Evolutionary conservation across 2,797 vertebrate species (phyloP).

Genomic region (Enteromius afrohamiltoni): DNA sequence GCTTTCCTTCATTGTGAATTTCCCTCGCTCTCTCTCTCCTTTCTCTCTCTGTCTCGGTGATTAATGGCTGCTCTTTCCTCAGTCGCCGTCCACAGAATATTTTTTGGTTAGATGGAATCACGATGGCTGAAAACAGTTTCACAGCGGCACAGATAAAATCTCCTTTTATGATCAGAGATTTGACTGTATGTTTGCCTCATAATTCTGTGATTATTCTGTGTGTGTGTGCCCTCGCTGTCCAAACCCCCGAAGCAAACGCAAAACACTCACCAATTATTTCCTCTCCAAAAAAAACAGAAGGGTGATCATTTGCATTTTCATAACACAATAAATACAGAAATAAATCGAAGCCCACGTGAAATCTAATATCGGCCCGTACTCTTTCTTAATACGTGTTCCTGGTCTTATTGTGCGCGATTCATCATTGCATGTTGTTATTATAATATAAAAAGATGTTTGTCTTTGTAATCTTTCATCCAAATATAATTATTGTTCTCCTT

Average conservation of each 20-base stretch:
- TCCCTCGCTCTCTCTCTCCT: not conserved
- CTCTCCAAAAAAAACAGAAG: not conserved
- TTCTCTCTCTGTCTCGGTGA: conserved; percentile 39
- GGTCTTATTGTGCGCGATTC: not conserved
- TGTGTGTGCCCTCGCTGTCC: not conserved
- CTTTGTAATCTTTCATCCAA: not conserved
- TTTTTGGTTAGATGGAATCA: conserved; percentile 51
- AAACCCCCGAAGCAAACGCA: not conserved
- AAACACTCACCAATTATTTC: not conserved
- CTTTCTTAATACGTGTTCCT: not conserved
- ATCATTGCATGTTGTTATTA: conserved; percentile 11
- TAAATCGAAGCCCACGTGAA: not conserved
- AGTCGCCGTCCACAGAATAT: conserved; percentile 48
- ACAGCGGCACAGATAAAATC: conserved; percentile 46
- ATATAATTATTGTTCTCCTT: conserved; percentile 18
- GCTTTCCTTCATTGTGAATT: conserved; percentile 17
- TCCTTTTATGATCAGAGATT: conserved; percentile 54
- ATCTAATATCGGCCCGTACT: not conserved
- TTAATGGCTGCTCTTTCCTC: conserved; percentile 50
- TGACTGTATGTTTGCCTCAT: not conserved
- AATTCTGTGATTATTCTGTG: conserved; percentile 49
- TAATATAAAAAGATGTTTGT: not conserved
- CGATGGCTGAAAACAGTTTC: conserved; percentile 51
- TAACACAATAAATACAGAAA: not conserved
- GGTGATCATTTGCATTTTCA: not conserved